phyloP scores from a whole-genome alignment of 2,888 invertebrate species.

The Megamerina dolium region DNA sequence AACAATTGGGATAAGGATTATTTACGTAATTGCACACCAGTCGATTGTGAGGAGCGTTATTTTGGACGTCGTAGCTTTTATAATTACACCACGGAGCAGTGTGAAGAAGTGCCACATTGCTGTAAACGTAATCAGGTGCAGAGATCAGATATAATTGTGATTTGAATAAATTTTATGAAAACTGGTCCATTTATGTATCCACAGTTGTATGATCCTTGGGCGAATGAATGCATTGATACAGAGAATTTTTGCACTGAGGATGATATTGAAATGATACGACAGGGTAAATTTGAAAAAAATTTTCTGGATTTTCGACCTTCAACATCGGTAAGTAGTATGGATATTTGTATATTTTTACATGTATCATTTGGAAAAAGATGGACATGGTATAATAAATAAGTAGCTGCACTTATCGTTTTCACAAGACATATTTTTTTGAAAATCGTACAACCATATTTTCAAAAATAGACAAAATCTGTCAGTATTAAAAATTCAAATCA shows the following conservation, averaged over 20 bases:
- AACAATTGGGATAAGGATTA: slow-evolving; percentile 50
- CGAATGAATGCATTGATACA: slow-evolving; percentile 28
- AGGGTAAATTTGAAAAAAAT: slow-evolving; percentile 21
- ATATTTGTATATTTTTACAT: too few relatives aligned
- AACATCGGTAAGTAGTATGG: slow-evolving; percentile 2
- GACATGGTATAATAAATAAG: too few relatives aligned
- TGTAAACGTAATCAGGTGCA: slow-evolving; percentile 13
- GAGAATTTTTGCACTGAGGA: slow-evolving; percentile 25
- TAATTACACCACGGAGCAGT: slow-evolving; percentile 38
- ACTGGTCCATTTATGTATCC: slow-evolving; percentile 1
- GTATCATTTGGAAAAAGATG: too few relatives aligned
- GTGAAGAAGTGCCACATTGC: slow-evolving; percentile 28
- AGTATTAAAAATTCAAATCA: too few relatives aligned
- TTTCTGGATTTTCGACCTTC: slow-evolving; percentile 3
- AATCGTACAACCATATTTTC: too few relatives aligned
- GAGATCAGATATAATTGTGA: background rate
- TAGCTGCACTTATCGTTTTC: too few relatives aligned
- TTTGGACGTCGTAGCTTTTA: slow-evolving; percentile 52
- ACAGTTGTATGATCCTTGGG: slow-evolving; percentile 25
- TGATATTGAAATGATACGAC: slow-evolving; percentile 24
- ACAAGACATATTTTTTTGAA: too few relatives aligned
- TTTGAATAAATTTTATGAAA: slow-evolving; percentile 1
- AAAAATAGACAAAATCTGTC: too few relatives aligned
- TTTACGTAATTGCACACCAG: slow-evolving; percentile 50
- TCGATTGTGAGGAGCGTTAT: slow-evolving; percentile 55